Evolutionary conservation across 2,888 invertebrate genomes (phyloP), one percentile per base, ranked within the genome.

Genomic region (Pyrocoelia pectoralis): DNA sequence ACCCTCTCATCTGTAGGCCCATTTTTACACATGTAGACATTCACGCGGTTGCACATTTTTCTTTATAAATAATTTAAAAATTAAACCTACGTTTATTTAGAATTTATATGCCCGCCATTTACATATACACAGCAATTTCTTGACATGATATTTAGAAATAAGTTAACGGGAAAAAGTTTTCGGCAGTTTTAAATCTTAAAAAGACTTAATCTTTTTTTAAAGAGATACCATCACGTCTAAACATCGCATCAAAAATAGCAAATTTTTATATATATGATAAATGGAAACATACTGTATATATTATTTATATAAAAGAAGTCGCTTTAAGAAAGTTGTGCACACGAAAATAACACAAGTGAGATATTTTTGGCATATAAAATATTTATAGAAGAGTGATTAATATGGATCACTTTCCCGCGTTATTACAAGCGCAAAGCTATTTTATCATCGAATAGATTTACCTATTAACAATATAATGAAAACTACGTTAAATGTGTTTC

Each of bases 351-450:
- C 65, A 69, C 61, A 60, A 60, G 72, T 74, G 73, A 46, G 46
- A 72, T 28, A 67, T 67, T 57, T 68, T 70, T 72, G 71, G 69
- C 71, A 72, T 71, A 72, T 71, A 73, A 74, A 74, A 74, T 70
- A 66, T 68, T 68, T 66, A 56, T 67, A 59, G 61, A 56, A 64
- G 65, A 67, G 66, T 67, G 61, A 68, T 68, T 69, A 65, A 66
- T 70, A 72, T 63, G 61, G 54, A 65, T 67, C 66, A 66, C 67
- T 70, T 70, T 68, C 72, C 68, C 73, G 71, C 71, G 69, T 69
- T 71, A 73, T 72, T 71, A 71, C 73, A 75, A 75, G 75, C 75
- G 6, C 3, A 71, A 75, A 75, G 75, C 75, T 74, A 72, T 70
- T 73, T 72, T 24, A 24, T 24, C 24, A 63, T 64, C 69, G 66